Evolutionary conservation across 2,888 invertebrate genomes (phyloP).

Genomic region (Tillus elongatus): DNA sequence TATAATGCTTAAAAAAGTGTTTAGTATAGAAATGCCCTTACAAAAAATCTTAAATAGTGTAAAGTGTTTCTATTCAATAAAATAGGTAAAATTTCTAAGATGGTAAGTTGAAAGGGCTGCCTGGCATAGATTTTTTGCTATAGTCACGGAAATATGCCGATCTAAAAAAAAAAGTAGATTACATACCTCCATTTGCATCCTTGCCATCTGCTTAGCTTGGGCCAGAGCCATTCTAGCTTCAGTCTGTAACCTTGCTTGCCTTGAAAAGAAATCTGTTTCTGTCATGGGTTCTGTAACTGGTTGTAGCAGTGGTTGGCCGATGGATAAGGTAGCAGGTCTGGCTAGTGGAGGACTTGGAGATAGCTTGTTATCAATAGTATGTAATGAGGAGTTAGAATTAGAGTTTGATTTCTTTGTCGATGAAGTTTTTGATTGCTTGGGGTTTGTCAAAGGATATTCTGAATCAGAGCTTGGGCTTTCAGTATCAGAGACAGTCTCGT

Average conservation of each 20-base stretch:
- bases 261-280: slow-evolving; percentile 71
- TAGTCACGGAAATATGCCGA: too few species aligned
- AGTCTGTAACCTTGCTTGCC: slow-evolving; percentile 73
- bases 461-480: slow-evolving; percentile 70
- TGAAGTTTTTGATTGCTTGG: slow-evolving; percentile 33
- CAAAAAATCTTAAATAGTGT: too few species aligned
- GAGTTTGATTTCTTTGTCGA: slow-evolving; percentile 19
- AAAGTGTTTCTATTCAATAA: too few species aligned
- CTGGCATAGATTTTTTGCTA: too few species aligned
- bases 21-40: too few species aligned
- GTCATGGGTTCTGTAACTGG: slow-evolving; percentile 42
- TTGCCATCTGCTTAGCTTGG: slow-evolving; percentile 85
- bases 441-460: slow-evolving; percentile 46
- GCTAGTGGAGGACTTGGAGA: slow-evolving; percentile 21
- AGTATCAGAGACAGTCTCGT: slow-evolving; percentile 79
- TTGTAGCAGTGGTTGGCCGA: slow-evolving; percentile 44
- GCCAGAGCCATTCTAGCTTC: slow-evolving; percentile 81
- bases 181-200: slow-evolving; percentile 78
- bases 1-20: too few species aligned
- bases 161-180: too few species aligned
- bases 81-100: too few species aligned
- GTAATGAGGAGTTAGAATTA: slow-evolving; percentile 12
- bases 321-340: slow-evolving; percentile 35
- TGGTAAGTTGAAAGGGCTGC: too few species aligned
- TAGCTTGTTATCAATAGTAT: slow-evolving; percentile 11